These are phyloP conservation scores for Xestia ashworthii DNA, from an alignment of 2,888 invertebrate species.

Conservation along the genomic window DNA sequence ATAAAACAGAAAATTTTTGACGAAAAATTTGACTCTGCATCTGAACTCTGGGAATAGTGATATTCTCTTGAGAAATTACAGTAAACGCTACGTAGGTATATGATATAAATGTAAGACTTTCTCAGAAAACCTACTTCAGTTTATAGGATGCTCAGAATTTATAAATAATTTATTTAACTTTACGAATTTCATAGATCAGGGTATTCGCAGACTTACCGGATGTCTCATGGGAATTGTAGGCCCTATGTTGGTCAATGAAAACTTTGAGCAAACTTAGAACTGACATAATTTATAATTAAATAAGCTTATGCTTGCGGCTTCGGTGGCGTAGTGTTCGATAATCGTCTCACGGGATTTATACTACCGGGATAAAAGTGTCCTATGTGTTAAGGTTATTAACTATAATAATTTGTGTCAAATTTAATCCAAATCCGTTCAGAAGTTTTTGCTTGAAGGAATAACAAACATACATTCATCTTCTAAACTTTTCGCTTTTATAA, in stretches of 20 bases:
- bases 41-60: constrained; percentile 21
- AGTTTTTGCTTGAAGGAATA: not conserved
- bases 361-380: not conserved
- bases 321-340: not conserved
- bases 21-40: constrained; percentile 27
- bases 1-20: constrained; percentile 22
- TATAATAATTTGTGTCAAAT: not conserved
- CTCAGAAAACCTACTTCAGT: constrained; percentile 1
- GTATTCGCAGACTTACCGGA: not conserved
- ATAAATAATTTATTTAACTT: constrained; percentile 12
- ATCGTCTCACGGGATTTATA: not conserved
- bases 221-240: not conserved
- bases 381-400: not conserved
- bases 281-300: not conserved
- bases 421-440: not conserved
- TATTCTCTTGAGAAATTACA: constrained; percentile 60
- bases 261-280: not conserved
- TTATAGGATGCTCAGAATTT: not conserved
- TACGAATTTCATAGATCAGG: not conserved
- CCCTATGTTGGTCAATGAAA: not conserved
- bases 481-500: too few species aligned
- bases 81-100: constrained; percentile 24
- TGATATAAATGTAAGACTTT: constrained; percentile 7
- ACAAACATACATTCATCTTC: too few species aligned
- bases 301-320: not conserved